Evolutionary conservation across 2,113 vertebrate species (phyloP), one percentile per base, ranked within the genome.

Genomic region (Ammodytes dubius): DNA sequence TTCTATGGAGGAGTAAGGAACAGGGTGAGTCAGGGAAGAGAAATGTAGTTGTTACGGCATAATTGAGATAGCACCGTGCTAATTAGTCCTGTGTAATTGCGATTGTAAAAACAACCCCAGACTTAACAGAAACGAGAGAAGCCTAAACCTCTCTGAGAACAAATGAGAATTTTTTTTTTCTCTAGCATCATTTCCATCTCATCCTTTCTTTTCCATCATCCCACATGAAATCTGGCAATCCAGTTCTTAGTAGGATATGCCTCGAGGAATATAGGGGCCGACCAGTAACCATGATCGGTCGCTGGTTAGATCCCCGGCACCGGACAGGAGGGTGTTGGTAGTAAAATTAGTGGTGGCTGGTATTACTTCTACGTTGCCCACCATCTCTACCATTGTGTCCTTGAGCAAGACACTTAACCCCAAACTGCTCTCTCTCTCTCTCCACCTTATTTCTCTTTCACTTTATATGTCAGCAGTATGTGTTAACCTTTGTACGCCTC

Each of bases 61-160:
- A 85, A 85, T 90, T 69, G 74, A 50, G 57, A 87, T 85, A 69
- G 49, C 63, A 10, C 53, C 4, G 9, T 74, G 68, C 61, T 86
- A 76, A 86, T 82, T 88, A 69, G 42, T 13, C 43, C 45, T 8
- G 6, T 54, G 57, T 81, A 8, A 72, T 69, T 77, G 57, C 54
- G 68, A 63, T 27, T 27, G 56, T 66, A 53, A 57, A 79, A 27
- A 27, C 27, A 27, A 27, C 27, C 27, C 27, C 63, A 65, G 52
- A 87, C 66, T 74, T 50, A 65, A 70, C 70, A 65, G 42, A 54
- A 75, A 79, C n/a, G 43, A 77, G 13, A 68, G 49, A 52, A 50
- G 35, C 4, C 1, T 14, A 46, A 69, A 39, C 27, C 42, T 19
- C 47, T 67, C 42, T 35, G 45, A 70, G 47, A 35, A 43, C 42